These are phyloP conservation scores for Magallana nippona DNA, from an alignment of 2,888 invertebrate species.

Conservation along the genomic window DNA sequence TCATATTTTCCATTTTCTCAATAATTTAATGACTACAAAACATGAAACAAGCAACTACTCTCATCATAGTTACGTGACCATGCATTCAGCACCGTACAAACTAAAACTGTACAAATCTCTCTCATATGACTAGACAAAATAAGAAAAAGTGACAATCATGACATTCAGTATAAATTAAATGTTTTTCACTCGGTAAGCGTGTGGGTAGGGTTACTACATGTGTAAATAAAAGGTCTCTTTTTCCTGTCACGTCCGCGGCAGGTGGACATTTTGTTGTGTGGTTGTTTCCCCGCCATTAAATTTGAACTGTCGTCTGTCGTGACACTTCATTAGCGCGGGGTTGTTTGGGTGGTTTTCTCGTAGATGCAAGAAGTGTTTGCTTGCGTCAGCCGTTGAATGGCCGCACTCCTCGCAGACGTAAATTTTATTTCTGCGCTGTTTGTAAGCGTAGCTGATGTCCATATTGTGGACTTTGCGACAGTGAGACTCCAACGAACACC, in stretches of 20 bases:
- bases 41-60: conserved; percentile 24
- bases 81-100: conserved; percentile 13
- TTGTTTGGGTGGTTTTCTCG: conserved; percentile 86
- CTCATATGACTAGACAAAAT: not conserved
- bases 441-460: conserved; percentile 97
- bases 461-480: conserved; percentile 98
- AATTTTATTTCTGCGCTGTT: conserved; percentile 97
- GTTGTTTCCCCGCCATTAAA: conserved; percentile 54
- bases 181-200: not conserved
- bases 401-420: conserved; percentile 99
- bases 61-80: not conserved
- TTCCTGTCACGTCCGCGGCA: not conserved
- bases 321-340: conserved; percentile 96
- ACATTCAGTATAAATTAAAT: not conserved
- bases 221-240: not conserved
- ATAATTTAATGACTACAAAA: conserved; percentile 3
- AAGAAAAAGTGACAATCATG: not conserved
- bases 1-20: too few species aligned
- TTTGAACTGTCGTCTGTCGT: conserved; percentile 96
- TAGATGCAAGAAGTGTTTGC: conserved; percentile 95
- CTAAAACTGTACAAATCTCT: conserved; percentile 14
- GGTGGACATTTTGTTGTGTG: not conserved
- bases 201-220: not conserved
- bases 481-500: conserved; percentile 99
- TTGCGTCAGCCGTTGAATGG: conserved; percentile 97